phyloP scores from a whole-genome alignment of 2,113 vertebrate genomes.

The Verasper variegatus region DNA sequence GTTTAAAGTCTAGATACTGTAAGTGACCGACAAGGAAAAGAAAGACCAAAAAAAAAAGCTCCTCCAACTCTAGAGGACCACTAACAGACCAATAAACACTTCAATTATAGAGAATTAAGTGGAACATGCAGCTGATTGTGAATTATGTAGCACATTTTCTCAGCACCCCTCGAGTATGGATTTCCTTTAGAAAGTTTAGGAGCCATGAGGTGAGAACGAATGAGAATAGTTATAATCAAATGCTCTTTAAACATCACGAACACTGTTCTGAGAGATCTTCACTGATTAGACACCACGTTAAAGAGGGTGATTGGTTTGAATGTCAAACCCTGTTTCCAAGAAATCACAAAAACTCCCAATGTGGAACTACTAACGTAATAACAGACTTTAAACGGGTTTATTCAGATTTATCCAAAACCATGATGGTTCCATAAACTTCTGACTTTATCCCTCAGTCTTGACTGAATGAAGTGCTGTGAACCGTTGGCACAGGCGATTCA shows the following conservation, averaged over 20 bases:
- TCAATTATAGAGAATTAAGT: conserved; percentile 11
- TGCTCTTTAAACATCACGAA: conserved; percentile 9
- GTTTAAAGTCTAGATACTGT: not conserved
- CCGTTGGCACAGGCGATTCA: no score
- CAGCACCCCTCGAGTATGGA: conserved; percentile 55
- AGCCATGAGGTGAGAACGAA: conserved; percentile 40
- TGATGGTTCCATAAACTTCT: no score
- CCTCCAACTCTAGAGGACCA: not conserved
- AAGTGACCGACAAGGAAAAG: conserved; percentile 12
- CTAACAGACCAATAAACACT: conserved; percentile 21
- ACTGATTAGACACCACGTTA: not conserved
- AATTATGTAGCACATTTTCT: conserved; percentile 38
- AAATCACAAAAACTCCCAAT: no score
- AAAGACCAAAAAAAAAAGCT: not conserved
- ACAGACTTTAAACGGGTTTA: no score
- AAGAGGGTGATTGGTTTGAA: not conserved
- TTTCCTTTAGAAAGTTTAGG: conserved; percentile 48
- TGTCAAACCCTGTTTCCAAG: no score
- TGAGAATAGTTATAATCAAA: conserved; percentile 5
- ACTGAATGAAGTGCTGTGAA: no score
- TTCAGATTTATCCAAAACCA: no score
- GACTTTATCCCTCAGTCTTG: no score
- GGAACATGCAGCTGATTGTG: conserved; percentile 29
- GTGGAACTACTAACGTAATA: no score
- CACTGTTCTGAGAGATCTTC: not conserved